These are phyloP conservation scores for Phoxinus phoxinus DNA, from an alignment of 2,113 vertebrate genomes.

Conservation along the genomic window DNA sequence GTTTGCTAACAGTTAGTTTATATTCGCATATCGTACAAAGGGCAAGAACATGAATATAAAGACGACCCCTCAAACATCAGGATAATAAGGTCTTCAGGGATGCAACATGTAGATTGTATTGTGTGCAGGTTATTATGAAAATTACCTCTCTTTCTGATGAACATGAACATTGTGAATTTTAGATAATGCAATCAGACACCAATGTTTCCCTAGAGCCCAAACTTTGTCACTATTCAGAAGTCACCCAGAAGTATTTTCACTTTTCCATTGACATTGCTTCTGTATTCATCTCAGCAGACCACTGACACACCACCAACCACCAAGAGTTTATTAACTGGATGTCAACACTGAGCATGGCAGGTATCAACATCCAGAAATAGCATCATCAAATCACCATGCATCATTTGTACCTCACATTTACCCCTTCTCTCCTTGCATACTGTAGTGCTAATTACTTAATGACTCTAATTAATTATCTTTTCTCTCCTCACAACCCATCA, in stretches of 20 bases:
- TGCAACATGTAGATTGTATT: not conserved
- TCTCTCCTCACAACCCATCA: not conserved
- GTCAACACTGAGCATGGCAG: not conserved
- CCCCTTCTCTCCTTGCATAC: not conserved
- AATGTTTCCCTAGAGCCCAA: not conserved
- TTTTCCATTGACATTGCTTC: not conserved
- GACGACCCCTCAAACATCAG: not conserved
- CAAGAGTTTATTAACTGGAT: not conserved
- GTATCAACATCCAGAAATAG: not conserved
- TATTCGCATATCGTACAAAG: not conserved
- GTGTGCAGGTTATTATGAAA: not conserved
- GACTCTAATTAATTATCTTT: slow-evolving; percentile 13
- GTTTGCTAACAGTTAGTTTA: slow-evolving; percentile 10
- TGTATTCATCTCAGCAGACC: not conserved
- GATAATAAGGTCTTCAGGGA: slow-evolving; percentile 16
- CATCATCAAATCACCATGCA: not conserved
- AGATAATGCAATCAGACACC: not conserved
- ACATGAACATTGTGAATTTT: not conserved
- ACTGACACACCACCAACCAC: not conserved
- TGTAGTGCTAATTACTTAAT: slow-evolving; percentile 28
- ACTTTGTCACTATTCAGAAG: not conserved
- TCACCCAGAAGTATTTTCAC: not conserved
- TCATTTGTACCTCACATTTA: not conserved
- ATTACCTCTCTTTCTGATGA: not conserved
- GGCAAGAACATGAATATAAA: slow-evolving; percentile 13